phyloP scores from a whole-genome alignment of 2,797 vertebrate genomes.

The Heterohyrax brucei region DNA sequence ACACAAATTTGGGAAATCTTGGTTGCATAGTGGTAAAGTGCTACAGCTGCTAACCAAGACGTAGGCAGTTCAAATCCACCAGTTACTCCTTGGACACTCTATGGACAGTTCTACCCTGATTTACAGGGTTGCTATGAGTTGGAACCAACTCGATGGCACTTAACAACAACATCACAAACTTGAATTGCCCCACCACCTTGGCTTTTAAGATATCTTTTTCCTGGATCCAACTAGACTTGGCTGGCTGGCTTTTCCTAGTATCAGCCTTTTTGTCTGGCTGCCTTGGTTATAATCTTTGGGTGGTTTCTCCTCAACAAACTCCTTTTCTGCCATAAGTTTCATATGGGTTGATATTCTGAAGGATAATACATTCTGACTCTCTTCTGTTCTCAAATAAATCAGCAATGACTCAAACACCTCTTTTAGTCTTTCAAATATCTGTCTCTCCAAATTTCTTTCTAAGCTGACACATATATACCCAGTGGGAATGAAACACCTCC shows the following conservation, averaged over 20 bases:
- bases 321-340: background rate
- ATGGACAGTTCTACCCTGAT: no score
- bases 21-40: no score
- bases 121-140: no score
- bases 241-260: background rate
- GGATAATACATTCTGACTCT: background rate
- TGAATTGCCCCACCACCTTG: background rate
- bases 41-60: no score
- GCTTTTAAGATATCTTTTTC: background rate
- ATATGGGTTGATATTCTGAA: background rate
- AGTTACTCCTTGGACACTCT: no score
- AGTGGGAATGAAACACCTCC: background rate
- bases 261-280: background rate
- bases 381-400: background rate
- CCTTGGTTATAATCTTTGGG: background rate
- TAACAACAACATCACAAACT: background rate
- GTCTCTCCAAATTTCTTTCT: background rate
- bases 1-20: background rate
- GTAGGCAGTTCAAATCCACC: no score
- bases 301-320: background rate
- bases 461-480: background rate
- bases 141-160: no score
- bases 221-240: no score
- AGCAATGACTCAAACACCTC: background rate
- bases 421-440: background rate